Evolutionary conservation across 35 echinoderm and acorn worm species (phyloP).

Genomic region (Acanthaster planci): DNA sequence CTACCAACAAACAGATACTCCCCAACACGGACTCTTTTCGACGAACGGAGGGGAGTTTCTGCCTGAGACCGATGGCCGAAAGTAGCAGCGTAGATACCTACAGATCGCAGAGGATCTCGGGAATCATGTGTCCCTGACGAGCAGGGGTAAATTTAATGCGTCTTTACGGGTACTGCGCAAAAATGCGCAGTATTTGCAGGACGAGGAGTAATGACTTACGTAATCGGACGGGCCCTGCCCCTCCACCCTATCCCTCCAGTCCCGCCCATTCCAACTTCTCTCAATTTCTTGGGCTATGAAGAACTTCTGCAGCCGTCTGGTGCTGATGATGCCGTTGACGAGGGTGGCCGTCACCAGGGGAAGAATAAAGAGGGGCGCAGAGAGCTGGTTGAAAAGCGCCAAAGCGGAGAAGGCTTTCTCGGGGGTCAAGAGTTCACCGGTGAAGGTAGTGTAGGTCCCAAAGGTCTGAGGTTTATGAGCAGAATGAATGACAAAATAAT

Average conservation of each 20-base stretch:
- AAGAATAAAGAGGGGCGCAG: slow-evolving; percentile 38
- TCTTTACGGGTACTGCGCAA: background rate
- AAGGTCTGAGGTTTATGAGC: slow-evolving; percentile 43
- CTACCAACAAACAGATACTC: too few species aligned
- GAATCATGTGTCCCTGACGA: background rate
- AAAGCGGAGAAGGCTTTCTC: slow-evolving; percentile 48
- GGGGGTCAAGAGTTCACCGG: slow-evolving; percentile 33
- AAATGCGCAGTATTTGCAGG: background rate
- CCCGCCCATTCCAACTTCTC: slow-evolving; percentile 8
- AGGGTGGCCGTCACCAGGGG: slow-evolving; percentile 23
- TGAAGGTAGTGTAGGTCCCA: slow-evolving; percentile 26
- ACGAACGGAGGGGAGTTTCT: too few species aligned
- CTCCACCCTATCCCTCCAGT: slow-evolving; percentile 4
- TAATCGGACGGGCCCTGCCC: background rate
- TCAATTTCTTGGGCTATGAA: slow-evolving; percentile 56
- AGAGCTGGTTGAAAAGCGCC: slow-evolving; percentile 49
- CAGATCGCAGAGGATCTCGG: too few species aligned
- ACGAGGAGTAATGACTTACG: background rate
- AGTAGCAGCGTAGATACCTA: too few species aligned
- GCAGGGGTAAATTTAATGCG: background rate
- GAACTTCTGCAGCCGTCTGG: slow-evolving; percentile 45
- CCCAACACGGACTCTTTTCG: too few species aligned
- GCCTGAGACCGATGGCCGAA: too few species aligned
- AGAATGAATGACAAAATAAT: too few species aligned
- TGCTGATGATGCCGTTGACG: slow-evolving; percentile 46